Evolutionary conservation across 2,797 vertebrate species (phyloP).

Genomic region (Hapalemur alaotrensis): DNA sequence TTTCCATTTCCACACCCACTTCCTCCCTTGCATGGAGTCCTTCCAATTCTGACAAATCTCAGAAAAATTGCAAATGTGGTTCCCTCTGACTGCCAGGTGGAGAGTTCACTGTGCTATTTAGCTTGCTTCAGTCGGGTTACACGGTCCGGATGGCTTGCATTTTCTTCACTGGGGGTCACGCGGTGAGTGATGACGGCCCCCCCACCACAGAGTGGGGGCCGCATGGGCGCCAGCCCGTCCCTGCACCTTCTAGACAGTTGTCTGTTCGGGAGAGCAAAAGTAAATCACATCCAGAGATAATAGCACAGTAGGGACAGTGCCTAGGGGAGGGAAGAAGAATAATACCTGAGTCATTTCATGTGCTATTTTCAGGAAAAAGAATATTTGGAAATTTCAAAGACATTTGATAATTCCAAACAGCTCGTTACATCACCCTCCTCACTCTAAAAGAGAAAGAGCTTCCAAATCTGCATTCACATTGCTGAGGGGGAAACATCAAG

Average conservation of each 20-base stretch:
- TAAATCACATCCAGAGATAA: slow-evolving; percentile 59
- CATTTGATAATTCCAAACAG: slow-evolving; percentile 69
- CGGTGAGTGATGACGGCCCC: neutral
- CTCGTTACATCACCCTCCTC: slow-evolving; percentile 67
- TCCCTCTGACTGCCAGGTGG: neutral
- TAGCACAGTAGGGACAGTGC: neutral
- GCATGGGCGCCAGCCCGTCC: neutral
- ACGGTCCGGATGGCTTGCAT: neutral
- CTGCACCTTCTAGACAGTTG: neutral
- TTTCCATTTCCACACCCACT: neutral
- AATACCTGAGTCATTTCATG: slow-evolving; percentile 58
- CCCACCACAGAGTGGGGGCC: neutral
- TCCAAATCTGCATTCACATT: slow-evolving; percentile 65
- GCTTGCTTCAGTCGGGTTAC: neutral
- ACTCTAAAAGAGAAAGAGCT: slow-evolving; percentile 56
- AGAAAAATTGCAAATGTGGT: neutral
- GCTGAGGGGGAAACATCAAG: slow-evolving; percentile 23
- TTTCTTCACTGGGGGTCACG: neutral
- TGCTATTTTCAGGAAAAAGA: slow-evolving; percentile 54
- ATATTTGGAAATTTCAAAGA: slow-evolving; percentile 58
- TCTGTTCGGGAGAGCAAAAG: neutral
- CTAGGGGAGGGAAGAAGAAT: neutral
- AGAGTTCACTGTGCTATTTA: neutral
- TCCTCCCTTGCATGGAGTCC: neutral
- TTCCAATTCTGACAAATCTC: neutral